Base-by-base conservation (phyloP, 2,797 vertebrate genomes). In the Pangasius sanitwongsei region DNA sequence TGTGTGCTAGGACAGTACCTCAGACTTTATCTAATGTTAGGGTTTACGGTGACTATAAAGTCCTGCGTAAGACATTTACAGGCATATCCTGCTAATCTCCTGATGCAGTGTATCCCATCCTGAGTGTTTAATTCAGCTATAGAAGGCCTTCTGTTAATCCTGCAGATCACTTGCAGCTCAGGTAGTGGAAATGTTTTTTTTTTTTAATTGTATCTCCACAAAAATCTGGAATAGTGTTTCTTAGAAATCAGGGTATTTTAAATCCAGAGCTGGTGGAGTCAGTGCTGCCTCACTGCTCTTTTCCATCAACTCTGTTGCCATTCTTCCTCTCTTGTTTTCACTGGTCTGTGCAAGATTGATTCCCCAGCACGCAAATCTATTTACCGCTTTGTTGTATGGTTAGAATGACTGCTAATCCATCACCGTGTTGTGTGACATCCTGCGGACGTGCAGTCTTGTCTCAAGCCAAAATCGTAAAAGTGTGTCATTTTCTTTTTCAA, bases 351-450 rank as follows among this genome's bases (percentile, higher is more conserved):
- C 87, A 86, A 57, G 78, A 86, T 88, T 81, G 65, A 69, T 91
- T 89, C 69, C 88, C 85, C 89, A 78, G 83, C 91, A 90, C 91
- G 88, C 89, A 92, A 91, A 94, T 92, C 74, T 93, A 92, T 95
- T 94, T 93, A 92, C 88, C 89, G 91, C 20, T 44, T 44, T n/a
- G 59, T 83, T n/a, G 57, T 83, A 16, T 44, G 25, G 93, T 91
- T 93, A 81, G 89, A 94, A 88, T 90, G 92, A 94, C 91, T 93
- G 93, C 95, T 94, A 94, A 95, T 94, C 93, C 94, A 94, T 95
- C 93, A 94, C 93, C 78, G 74, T 23, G 92, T 92, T 90, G 74
- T 23, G 92, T 92, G 81, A 63, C 57, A 63, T n/a, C 44, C 25
- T 16, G 31, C 63, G 12, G 37, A 63, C 34, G 12, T 28, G 31